Percentiles rank a stretch among this genome's conserved stretches.
Conservation (phyloP, 2,888 invertebrate species). For the Sinhomidia bicolor region DNA sequence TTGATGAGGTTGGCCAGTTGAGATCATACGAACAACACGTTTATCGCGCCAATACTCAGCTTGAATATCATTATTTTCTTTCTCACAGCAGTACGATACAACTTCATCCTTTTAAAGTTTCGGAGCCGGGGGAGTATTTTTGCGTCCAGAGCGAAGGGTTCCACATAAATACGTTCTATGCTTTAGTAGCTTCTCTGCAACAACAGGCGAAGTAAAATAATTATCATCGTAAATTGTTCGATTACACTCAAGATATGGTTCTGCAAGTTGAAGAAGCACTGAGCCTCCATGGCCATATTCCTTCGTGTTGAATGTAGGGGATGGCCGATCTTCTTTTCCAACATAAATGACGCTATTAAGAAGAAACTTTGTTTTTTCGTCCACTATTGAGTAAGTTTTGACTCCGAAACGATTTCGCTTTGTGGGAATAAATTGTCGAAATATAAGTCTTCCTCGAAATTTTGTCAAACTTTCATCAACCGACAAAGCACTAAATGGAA, state of each 20-base stretch:
- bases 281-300: constrained; percentile 52
- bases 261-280: constrained; percentile 22
- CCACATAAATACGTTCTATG: constrained; percentile 72
- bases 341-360: constrained; percentile 49
- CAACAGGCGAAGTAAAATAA: constrained; percentile 53
- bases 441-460: constrained; percentile 69
- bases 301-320: neutral
- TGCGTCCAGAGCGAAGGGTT: constrained; percentile 70
- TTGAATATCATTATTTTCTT: constrained; percentile 4
- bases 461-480: constrained; percentile 74
- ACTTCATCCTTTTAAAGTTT: constrained; percentile 66
- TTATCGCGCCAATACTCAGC: constrained; percentile 61
- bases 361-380: constrained; percentile 65
- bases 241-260: constrained; percentile 66
- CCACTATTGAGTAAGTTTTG: constrained; percentile 68
- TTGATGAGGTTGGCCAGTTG: neutral
- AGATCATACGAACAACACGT: constrained; percentile 10
- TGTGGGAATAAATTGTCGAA: constrained; percentile 74
- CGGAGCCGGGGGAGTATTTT: constrained; percentile 59
- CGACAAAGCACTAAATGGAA: constrained; percentile 54
- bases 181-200: constrained; percentile 46
- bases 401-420: constrained; percentile 75
- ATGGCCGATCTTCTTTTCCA: constrained; percentile 47
- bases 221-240: constrained; percentile 70
- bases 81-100: neutral